Base-by-base conservation (phyloP, 2,113 vertebrate genomes). In the Lates calcarifer region DNA sequence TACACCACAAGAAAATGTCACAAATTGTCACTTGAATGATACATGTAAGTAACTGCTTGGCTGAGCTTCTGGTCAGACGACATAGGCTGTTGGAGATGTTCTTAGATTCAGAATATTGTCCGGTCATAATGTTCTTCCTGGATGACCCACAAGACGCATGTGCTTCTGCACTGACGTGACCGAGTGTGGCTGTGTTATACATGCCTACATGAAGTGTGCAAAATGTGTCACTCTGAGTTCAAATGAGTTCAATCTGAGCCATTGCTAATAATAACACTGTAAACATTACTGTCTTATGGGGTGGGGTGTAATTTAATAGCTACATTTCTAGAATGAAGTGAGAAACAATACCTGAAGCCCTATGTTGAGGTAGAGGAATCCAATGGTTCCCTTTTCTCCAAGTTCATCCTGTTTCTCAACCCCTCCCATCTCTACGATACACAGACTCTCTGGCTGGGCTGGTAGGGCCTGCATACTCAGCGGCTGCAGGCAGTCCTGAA, bases 371-470 rank as follows among this genome's bases (percentile, higher is more conserved):
- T 99, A 99, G 0, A 99, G 95, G 88, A 99, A 99, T 61, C 98
- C 98, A 12, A 99, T 97, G 85, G 97, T 95, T 63, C 97, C 97
- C 28, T 98, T 96, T 82, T 99, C 98, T 41, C 98, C 98, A 20
- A 98, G 91, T 67, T 99, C 98, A 0, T 99, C 98, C 89, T 99
- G 98, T 85, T 99, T 99, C 91, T 99, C 98, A 0, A 98, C 96
- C 0, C 98, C 97, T 15, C 98, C 98, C 98, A 99, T 99, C 94
- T 99, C 98, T 80, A 99, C 98, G 0, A 99, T 99, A 57, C 98
- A 99, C 51, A 99, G 93, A 0, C 97, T 97, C 81, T 99, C 98
- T 0, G 98, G 98, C 90, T 99, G 98, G 0, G 98, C 98, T 0
- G 98, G 98, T 17, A 99, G 95, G 0, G 98, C 98, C 92, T 99